phyloP scores from a whole-genome alignment of 1,140 invertebrate species.

The Drosophila sp. region DNA sequence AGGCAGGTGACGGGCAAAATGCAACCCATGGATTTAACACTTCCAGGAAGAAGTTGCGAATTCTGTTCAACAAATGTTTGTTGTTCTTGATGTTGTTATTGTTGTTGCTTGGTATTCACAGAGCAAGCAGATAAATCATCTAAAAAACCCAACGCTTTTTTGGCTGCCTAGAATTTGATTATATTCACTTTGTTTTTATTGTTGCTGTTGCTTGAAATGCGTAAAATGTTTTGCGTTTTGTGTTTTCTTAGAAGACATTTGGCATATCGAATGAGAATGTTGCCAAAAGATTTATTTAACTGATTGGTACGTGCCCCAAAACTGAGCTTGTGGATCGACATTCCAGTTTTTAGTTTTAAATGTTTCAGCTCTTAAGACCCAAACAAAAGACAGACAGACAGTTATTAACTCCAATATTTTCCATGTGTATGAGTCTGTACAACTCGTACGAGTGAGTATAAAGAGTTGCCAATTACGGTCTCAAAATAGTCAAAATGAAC shows the following conservation, averaged over 20 bases:
- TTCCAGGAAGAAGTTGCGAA: slow-evolving; percentile 75
- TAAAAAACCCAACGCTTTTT: slow-evolving; percentile 62
- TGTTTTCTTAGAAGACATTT: slow-evolving; percentile 59
- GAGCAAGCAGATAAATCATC: slow-evolving; percentile 68
- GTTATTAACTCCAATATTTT: slow-evolving; percentile 31
- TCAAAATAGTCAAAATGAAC: slow-evolving; percentile 71
- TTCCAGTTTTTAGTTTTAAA: slow-evolving; percentile 6
- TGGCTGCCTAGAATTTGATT: slow-evolving; percentile 69
- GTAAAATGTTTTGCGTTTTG: slow-evolving; percentile 48
- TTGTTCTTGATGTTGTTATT: slow-evolving; percentile 10
- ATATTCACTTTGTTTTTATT: slow-evolving; percentile 25
- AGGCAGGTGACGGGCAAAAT: slow-evolving; percentile 47
- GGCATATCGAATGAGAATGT: slow-evolving; percentile 39
- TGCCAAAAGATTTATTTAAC: slow-evolving; percentile 33
- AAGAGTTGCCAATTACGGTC: slow-evolving; percentile 64
- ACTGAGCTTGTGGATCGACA: not conserved
- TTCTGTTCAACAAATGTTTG: slow-evolving; percentile 27
- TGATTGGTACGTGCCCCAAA: slow-evolving; percentile 36
- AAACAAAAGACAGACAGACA: slow-evolving; percentile 18
- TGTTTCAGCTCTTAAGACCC: not conserved
- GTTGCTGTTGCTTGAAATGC: slow-evolving; percentile 50
- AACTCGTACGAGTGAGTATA: no score
- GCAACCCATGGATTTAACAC: slow-evolving; percentile 51
- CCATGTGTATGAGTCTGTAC: slow-evolving; percentile 3
- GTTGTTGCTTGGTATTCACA: slow-evolving; percentile 29